Evolutionary conservation across 2,113 vertebrate genomes (phyloP).

Genomic region (Phylloscopus trochilus): DNA sequence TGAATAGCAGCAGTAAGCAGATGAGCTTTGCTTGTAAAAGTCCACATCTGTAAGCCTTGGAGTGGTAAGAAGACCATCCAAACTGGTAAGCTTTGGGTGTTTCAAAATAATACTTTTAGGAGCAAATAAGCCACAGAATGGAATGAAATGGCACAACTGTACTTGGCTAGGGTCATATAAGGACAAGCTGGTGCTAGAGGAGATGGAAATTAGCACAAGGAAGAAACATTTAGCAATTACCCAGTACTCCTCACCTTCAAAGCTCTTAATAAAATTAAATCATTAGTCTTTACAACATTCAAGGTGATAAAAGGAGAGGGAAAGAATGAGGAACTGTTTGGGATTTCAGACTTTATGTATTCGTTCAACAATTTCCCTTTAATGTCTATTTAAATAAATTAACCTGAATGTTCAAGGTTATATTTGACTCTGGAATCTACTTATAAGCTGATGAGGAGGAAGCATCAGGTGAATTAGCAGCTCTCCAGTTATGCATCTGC

Average conservation of each 20-base stretch:
- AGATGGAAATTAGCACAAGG: slow-evolving; percentile 31
- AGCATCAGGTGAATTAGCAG: slow-evolving; percentile 11
- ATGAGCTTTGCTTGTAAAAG: neutral
- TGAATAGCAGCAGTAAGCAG: neutral
- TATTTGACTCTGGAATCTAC: slow-evolving; percentile 13
- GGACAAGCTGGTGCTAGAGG: neutral
- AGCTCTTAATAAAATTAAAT: slow-evolving; percentile 53
- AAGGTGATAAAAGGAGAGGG: slow-evolving; percentile 36
- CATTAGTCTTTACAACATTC: slow-evolving; percentile 32
- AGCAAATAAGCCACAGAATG: neutral
- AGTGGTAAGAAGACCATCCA: neutral
- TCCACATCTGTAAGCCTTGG: neutral
- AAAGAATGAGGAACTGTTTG: slow-evolving; percentile 44
- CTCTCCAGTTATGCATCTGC: neutral
- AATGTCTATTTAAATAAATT: slow-evolving; percentile 46
- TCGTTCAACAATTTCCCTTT: slow-evolving; percentile 11
- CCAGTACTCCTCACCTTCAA: slow-evolving; percentile 22
- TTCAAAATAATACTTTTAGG: neutral
- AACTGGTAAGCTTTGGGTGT: neutral
- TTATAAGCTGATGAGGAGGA: neutral
- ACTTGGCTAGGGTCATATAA: neutral
- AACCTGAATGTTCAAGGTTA: slow-evolving; percentile 29
- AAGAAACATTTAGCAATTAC: slow-evolving; percentile 39
- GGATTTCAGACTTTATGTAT: slow-evolving; percentile 14
- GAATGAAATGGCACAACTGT: neutral